Evolutionary conservation across 1,140 invertebrate genomes (phyloP), one percentile per base, ranked within the genome.

Genomic region (Coenobita brevimanus): DNA sequence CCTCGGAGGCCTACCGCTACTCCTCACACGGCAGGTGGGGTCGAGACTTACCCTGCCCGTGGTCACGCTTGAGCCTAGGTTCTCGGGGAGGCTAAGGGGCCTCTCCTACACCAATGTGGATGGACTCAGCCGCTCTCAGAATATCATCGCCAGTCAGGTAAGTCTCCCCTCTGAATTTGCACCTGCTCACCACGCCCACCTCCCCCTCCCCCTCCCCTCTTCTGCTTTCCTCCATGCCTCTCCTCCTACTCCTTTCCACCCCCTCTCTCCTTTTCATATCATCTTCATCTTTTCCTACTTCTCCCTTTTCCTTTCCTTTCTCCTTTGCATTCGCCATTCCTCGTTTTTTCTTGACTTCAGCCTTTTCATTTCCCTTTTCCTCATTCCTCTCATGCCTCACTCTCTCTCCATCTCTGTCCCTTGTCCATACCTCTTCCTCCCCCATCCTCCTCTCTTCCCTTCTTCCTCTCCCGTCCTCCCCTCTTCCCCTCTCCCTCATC

Each of bases 1-100:
- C 92, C 94, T 99, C 69, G 97, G 97, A 8, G 97, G 97, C 10
- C 96, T 98, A 94, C 97, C 97, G 24, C 97, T 95, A 95, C 98
- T 97, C 92, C 96, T 96, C 91, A 96, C 95, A 90, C 97, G 97
- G 92, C 93, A 98, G 89, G 80, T 89, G 54, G 80, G 87, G n/a
- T 95, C 96, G 0, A 93, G 96, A 67, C 93, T 98, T 60, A 96
- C 97, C 0, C 91, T 98, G 64, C 97, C 97, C 0, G 97, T 96
- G 90, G 97, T 97, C 73, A 97, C 97, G 82, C 98, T 98, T 91
- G 97, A 98, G 93, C 97, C 97, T 0, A 94, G 97, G 84, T 98
- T 98, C 92, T 95, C 95, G 24, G 97, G 97, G 0, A 94, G 95
- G 67, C 96, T 98, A 21, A 93, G 97, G 62, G 97, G 98, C 92